Base-by-base conservation (phyloP, 2,888 invertebrate species). In the Drosophila parthenogenetica region DNA sequence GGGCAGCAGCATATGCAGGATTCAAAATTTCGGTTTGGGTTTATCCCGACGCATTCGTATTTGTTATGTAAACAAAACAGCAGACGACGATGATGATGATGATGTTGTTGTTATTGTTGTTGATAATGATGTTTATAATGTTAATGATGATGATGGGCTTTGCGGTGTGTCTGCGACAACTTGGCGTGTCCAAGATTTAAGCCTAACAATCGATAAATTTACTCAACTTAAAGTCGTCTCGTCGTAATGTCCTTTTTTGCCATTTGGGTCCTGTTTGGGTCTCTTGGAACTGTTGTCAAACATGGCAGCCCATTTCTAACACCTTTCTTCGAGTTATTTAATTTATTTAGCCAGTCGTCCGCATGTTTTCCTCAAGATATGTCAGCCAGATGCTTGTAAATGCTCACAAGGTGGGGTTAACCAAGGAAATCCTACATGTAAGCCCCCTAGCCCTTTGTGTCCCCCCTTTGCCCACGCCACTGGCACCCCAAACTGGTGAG, bases 31-130 rank as follows among this genome's bases (percentile, higher is more conserved):
- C 29, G 29, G 42, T 22, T 22, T 32, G 11, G 50, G 42, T 16
- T 13, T 40, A 19, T 49, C 51, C 51, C 16, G n/a, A 25, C 35
- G 8, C 17, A 5, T 50, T 55, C 45, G 62, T 46, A 51, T 67
- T 78, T 81, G 76, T 87, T 87, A 87, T 87, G 84, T 85, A 85
- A 87, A 85, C 85, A 85, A 87, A 77, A 63, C 65, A 66, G 45
- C 64, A 72, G 74, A 60, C 60, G 57, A 57, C 69, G 69, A 17
- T n/a, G n/a, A 40, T 53, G 40, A 40, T 42, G 16, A 14, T 50
- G 39, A 14, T 22, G 8, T 19, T 50, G 19, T 13, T 53, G 53
- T 29, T 29, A 2, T 57, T 62, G 67, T 61, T 67, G 7, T 1
- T 7, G 62, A 22, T 16, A n/a, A 25, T 40, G 29, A 10, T 40